A percentile compares a stretch with the other conserved stretches of the same genome.
Conservation (phyloP, 2,113 vertebrate genomes). For the Siphamia tubifer region DNA sequence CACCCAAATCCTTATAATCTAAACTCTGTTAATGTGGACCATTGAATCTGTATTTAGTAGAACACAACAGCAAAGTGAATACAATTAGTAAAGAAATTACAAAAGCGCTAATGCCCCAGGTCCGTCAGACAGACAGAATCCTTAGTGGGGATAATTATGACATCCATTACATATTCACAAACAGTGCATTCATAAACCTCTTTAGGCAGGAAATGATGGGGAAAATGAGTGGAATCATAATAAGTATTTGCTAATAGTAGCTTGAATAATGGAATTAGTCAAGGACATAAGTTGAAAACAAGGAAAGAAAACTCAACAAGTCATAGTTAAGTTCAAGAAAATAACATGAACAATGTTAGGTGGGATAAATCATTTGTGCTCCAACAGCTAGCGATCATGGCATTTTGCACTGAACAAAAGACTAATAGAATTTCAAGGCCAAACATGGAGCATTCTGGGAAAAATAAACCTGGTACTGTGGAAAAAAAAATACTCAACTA, state of each 20-base stretch:
- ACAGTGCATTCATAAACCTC: constrained; percentile 1
- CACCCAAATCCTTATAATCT: not conserved
- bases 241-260: constrained; percentile 30
- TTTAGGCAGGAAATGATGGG: constrained; percentile 27
- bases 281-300: constrained; percentile 3
- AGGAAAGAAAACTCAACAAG: constrained; percentile 12
- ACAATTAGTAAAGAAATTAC: not conserved
- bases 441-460: not conserved
- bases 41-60: not conserved
- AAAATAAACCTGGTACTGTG: too few relatives aligned
- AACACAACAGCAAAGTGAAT: not conserved
- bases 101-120: too few relatives aligned
- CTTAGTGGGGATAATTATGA: too few relatives aligned
- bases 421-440: not conserved
- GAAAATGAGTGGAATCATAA: constrained; percentile 8
- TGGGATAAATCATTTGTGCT: constrained; percentile 1
- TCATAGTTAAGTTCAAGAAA: not conserved
- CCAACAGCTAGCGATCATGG: not conserved
- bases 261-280: constrained; percentile 13
- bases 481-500: too few relatives aligned
- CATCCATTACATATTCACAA: constrained; percentile 1
- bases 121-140: too few relatives aligned
- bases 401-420: not conserved
- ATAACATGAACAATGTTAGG: not conserved
- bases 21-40: not conserved